A percentile compares a stretch with the other conserved stretches of the same genome.
Conservation (phyloP, 2,797 vertebrate genomes). For the Rhodeus uyekii region DNA sequence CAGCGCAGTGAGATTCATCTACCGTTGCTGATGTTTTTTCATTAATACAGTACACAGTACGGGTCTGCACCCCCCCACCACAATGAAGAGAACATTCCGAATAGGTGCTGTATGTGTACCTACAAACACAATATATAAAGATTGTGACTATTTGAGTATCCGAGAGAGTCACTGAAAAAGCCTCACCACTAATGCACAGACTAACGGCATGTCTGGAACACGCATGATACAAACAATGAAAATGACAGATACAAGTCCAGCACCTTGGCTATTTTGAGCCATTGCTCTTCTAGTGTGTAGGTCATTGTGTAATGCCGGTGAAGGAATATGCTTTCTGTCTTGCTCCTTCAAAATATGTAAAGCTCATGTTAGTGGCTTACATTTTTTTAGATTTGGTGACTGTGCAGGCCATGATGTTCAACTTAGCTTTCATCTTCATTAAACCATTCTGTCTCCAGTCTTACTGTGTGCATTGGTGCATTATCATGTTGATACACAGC, state of each 20-base stretch:
- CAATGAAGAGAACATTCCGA: conserved; percentile 83
- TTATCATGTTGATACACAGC: too few relatives aligned
- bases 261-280: not conserved
- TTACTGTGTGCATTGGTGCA: not conserved
- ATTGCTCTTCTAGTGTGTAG: not conserved
- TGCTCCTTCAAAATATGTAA: not conserved
- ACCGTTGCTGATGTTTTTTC: conserved; percentile 70
- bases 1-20: conserved; percentile 77
- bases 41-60: conserved; percentile 79
- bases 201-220: not conserved
- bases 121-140: conserved; percentile 51
- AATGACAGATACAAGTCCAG: not conserved
- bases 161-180: not conserved
- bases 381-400: not conserved
- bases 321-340: not conserved
- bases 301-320: not conserved
- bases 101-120: conserved; percentile 82
- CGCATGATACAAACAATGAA: not conserved
- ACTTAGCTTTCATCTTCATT: too few relatives aligned
- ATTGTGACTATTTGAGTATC: not conserved
- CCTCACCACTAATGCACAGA: not conserved
- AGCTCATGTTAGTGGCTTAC: not conserved
- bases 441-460: too few relatives aligned
- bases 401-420: not conserved
- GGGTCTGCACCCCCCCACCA: conserved; percentile 83